Conservation (phyloP, 2,888 invertebrate species). For the Lutraria lutraria region DNA sequence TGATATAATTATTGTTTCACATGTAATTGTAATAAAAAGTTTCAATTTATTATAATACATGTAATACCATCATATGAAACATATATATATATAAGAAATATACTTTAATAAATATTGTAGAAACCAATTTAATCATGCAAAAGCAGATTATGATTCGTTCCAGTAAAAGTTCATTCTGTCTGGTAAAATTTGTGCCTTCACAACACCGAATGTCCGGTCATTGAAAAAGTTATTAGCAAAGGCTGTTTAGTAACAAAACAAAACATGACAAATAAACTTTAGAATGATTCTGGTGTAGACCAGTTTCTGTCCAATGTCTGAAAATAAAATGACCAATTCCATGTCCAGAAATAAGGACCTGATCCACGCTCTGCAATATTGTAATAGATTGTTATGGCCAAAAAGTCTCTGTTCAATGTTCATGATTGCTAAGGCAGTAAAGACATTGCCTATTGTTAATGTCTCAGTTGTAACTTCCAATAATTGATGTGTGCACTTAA, state of each 20-base stretch:
- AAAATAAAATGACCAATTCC: not conserved
- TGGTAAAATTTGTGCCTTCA: too few species aligned
- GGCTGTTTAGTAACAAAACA: not conserved
- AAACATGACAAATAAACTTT: not conserved
- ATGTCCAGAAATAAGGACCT: not conserved
- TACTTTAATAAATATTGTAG: too few species aligned
- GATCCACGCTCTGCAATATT: not conserved
- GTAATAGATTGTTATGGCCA: not conserved
- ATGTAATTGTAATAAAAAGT: too few species aligned
- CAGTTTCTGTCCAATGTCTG: not conserved
- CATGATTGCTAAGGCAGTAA: slow-evolving; percentile 3
- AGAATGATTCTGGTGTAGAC: not conserved
- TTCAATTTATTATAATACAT: too few species aligned
- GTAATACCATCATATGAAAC: too few species aligned
- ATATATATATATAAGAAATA: too few species aligned
- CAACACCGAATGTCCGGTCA: too few species aligned
- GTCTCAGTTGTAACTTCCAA: not conserved
- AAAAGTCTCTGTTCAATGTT: not conserved
- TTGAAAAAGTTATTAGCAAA: too few species aligned
- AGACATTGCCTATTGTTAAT: not conserved
- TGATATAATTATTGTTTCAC: too few species aligned
- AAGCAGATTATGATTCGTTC: too few species aligned
- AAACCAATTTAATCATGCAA: too few species aligned
- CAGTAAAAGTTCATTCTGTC: too few species aligned
- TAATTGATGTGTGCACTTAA: not conserved